phyloP scores from a whole-genome alignment of 2,888 invertebrate genomes.

The Corbicula japonica region DNA sequence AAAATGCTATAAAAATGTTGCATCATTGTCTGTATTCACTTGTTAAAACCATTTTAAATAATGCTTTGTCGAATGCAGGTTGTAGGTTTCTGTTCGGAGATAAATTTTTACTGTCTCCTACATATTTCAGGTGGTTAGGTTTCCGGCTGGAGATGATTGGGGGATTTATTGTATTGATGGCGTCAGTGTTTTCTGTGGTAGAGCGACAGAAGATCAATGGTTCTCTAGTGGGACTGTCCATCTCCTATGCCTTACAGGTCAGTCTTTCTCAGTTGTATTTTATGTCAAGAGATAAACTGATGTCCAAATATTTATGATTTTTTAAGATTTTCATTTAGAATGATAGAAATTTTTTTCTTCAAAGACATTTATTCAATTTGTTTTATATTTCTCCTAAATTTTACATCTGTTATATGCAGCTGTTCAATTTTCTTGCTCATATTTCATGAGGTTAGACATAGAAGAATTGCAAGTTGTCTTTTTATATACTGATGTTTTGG shows the following conservation, averaged over 20 bases:
- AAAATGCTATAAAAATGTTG: too few relatives aligned
- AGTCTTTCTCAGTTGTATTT: neutral
- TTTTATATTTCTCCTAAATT: too few relatives aligned
- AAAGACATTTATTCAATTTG: too few relatives aligned
- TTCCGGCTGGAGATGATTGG: slow-evolving; percentile 84
- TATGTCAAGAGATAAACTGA: neutral
- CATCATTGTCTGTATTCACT: too few relatives aligned
- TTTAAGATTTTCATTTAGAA: neutral
- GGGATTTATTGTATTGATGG: slow-evolving; percentile 80
- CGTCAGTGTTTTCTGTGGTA: slow-evolving; percentile 84
- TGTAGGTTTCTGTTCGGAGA: too few relatives aligned
- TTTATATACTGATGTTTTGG: too few relatives aligned
- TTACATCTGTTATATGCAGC: too few relatives aligned
- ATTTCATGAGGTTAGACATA: too few relatives aligned
- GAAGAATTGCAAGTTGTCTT: too few relatives aligned
- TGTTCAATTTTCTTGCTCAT: too few relatives aligned
- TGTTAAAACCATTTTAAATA: too few relatives aligned
- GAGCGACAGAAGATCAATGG: slow-evolving; percentile 78
- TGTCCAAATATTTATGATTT: neutral
- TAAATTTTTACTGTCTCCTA: neutral
- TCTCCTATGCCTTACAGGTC: slow-evolving; percentile 85
- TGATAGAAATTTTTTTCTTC: neutral
- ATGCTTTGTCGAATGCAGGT: too few relatives aligned
- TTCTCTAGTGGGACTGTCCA: slow-evolving; percentile 84
- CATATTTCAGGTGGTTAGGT: slow-evolving; percentile 85